A percentile compares a stretch with the other conserved stretches of the same genome.
These are phyloP conservation scores for Megalonaias nervosa DNA, from an alignment of 1,140 invertebrate species.

Conservation along the genomic window DNA sequence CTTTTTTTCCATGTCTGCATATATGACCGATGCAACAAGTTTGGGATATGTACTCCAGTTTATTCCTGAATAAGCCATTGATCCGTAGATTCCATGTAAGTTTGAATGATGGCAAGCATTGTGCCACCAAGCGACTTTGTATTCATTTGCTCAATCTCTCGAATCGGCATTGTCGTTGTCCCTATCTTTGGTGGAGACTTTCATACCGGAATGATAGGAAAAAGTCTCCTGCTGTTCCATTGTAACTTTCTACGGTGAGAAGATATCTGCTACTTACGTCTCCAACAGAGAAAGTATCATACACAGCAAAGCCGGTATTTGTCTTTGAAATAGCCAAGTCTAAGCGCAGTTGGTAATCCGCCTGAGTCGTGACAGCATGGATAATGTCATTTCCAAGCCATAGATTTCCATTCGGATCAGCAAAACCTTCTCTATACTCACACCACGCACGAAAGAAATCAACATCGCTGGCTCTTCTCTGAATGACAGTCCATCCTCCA, in stretches of 20 bases:
- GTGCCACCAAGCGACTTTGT: slow-evolving; percentile 40
- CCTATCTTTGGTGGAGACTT: too few relatives aligned
- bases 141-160: slow-evolving; percentile 19
- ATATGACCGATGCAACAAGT: too few relatives aligned
- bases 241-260: slow-evolving; percentile 2
- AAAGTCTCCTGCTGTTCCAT: slow-evolving; percentile 14
- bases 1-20: too few relatives aligned
- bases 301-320: slow-evolving; percentile 7
- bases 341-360: slow-evolving; percentile 18
- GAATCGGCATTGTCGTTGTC: slow-evolving; percentile 7
- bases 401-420: too few relatives aligned
- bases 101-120: slow-evolving; percentile 20
- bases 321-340: too few relatives aligned
- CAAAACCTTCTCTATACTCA: slow-evolving; percentile 42
- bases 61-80: too few relatives aligned
- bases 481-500: too few relatives aligned
- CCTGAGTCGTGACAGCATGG: slow-evolving; percentile 25
- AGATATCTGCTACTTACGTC: slow-evolving; percentile 2
- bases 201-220: slow-evolving; percentile 1
- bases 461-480: too few relatives aligned
- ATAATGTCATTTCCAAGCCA: slow-evolving; percentile 41
- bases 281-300: background rate
- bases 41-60: too few relatives aligned
- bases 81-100: slow-evolving; percentile 21
- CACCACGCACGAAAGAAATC: slow-evolving; percentile 72